phyloP scores from a whole-genome alignment of 2,888 invertebrate species.

The Lapara coniferarum region DNA sequence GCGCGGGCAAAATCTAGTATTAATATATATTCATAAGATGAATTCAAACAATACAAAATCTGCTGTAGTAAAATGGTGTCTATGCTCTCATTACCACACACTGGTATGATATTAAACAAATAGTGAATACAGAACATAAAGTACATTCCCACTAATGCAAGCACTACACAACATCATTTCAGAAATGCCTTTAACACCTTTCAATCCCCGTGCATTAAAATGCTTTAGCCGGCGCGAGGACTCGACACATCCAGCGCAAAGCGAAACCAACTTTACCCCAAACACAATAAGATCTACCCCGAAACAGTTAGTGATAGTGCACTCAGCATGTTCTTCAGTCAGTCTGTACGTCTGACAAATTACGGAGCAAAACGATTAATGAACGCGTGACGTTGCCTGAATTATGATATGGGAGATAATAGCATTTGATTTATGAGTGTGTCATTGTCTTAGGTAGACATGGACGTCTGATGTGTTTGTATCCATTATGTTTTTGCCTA shows the following conservation, averaged over 20 bases:
- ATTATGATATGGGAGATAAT: slow-evolving; percentile 63
- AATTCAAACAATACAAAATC: too few species aligned
- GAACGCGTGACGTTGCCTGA: slow-evolving; percentile 59
- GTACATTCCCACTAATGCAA: slow-evolving; percentile 2
- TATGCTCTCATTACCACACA: too few species aligned
- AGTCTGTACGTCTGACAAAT: slow-evolving; percentile 72
- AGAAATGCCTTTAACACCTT: slow-evolving; percentile 19
- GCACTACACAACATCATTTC: slow-evolving; percentile 5
- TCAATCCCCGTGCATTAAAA: slow-evolving; percentile 21
- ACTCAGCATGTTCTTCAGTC: slow-evolving; percentile 48
- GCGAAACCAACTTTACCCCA: not conserved
- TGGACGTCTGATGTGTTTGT: not conserved
- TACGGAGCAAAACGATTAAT: slow-evolving; percentile 69
- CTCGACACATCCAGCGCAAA: not conserved
- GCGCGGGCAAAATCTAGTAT: too few species aligned
- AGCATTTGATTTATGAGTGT: slow-evolving; percentile 50
- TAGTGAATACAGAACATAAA: not conserved
- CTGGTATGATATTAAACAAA: too few species aligned
- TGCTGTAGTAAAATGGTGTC: too few species aligned
- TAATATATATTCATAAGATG: too few species aligned
- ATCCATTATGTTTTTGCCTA: slow-evolving; percentile 14
- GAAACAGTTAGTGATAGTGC: slow-evolving; percentile 23
- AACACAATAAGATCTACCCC: not conserved
- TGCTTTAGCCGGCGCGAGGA: not conserved
- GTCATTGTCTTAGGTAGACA: slow-evolving; percentile 14